Conservation (phyloP, 2,113 vertebrate genomes). For the Pteruthius melanotis region DNA sequence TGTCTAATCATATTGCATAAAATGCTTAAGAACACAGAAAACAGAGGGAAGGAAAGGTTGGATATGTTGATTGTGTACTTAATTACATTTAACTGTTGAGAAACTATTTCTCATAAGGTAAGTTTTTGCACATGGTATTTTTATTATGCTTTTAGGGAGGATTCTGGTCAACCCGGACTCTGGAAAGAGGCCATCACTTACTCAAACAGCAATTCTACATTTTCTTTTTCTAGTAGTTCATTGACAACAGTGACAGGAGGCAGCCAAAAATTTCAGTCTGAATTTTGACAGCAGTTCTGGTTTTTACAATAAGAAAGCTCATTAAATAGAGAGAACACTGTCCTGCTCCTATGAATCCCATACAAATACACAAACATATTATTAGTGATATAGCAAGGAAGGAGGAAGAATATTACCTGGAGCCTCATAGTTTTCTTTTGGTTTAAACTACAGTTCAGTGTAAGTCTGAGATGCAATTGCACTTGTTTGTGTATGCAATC, state of each 20-base stretch:
- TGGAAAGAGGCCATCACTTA: background rate
- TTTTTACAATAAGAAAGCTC: background rate
- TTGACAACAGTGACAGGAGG: background rate
- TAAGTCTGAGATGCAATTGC: background rate
- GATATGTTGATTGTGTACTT: background rate
- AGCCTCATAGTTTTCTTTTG: background rate
- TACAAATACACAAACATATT: background rate
- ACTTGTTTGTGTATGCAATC: background rate
- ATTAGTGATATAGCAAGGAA: background rate
- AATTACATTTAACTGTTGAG: background rate
- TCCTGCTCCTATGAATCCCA: background rate
- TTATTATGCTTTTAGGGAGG: background rate
- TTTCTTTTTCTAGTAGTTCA: background rate
- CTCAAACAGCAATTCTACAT: background rate
- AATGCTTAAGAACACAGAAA: constrained; percentile 25
- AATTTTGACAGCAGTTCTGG: background rate
- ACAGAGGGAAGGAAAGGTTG: background rate
- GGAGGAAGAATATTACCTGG: rapidly evolving
- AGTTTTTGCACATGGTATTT: background rate
- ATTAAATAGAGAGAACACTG: background rate
- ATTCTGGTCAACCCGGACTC: background rate
- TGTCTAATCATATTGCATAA: constrained; percentile 7
- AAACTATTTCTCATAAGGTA: background rate
- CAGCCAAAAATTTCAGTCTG: background rate
- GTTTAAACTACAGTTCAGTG: background rate